Conservation (phyloP, 2,888 invertebrate genomes). For the Dione juno region DNA sequence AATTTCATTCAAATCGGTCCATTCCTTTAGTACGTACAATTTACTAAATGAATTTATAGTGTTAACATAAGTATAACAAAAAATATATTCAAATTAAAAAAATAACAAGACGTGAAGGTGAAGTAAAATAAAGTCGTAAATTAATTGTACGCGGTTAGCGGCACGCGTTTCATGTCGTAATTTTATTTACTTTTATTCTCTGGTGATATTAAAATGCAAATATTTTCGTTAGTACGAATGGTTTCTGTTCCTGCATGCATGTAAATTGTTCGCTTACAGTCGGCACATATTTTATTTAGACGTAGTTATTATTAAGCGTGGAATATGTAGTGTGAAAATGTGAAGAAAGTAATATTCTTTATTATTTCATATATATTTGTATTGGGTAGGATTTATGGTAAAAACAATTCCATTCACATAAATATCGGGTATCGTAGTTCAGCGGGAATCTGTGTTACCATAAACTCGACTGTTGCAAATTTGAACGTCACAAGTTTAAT, state of each 20-base stretch:
- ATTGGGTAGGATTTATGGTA: no score
- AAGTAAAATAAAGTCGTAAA: constrained; percentile 38
- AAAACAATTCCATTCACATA: no score
- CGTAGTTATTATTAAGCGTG: constrained; percentile 9
- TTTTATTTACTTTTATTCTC: constrained; percentile 42
- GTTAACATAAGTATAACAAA: background rate
- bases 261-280: constrained; percentile 21
- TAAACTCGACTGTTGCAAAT: no score
- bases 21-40: no score
- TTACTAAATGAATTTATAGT: no score
- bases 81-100: background rate
- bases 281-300: constrained; percentile 18
- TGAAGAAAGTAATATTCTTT: background rate
- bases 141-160: constrained; percentile 41
- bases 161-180: constrained; percentile 40
- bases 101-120: constrained; percentile 16
- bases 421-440: no score
- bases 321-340: constrained; percentile 18
- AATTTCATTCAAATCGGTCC: no score
- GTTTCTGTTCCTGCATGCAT: constrained; percentile 29
- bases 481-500: no score
- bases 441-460: no score
- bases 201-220: constrained; percentile 42
- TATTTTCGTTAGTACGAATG: constrained; percentile 33
- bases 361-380: no score